phyloP scores from a whole-genome alignment of 2,797 vertebrate species.

The Tragopan temminckii region DNA sequence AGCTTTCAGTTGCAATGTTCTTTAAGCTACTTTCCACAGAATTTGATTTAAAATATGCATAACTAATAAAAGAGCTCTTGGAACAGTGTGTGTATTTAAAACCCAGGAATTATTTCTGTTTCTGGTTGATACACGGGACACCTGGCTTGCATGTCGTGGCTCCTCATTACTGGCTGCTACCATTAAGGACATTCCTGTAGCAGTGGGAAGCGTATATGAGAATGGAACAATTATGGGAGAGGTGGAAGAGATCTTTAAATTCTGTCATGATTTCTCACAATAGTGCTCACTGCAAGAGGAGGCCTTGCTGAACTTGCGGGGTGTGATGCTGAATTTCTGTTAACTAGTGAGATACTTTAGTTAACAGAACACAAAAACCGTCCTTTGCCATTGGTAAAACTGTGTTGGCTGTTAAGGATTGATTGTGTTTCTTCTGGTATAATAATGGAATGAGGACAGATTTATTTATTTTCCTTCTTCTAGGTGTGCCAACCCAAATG shows the following conservation, averaged over 20 bases:
- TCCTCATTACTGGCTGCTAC: background rate
- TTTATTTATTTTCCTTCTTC: background rate
- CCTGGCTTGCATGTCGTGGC: background rate
- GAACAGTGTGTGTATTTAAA: slow-evolving; percentile 5
- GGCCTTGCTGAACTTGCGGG: background rate
- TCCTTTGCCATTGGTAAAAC: background rate
- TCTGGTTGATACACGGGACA: background rate
- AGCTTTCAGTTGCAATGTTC: background rate
- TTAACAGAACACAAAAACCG: background rate
- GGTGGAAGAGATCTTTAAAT: background rate
- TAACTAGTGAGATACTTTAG: background rate
- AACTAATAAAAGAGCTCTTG: slow-evolving; percentile 35
- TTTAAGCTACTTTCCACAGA: slow-evolving; percentile 1
- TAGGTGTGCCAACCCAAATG: background rate
- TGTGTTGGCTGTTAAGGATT: background rate
- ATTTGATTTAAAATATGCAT: slow-evolving; percentile 31
- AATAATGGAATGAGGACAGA: background rate
- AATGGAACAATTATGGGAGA: background rate
- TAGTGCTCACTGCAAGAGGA: background rate
- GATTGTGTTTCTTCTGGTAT: background rate
- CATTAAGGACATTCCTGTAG: background rate
- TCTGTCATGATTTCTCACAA: background rate
- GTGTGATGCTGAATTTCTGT: background rate
- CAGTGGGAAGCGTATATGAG: background rate
- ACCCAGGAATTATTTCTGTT: background rate